Evolutionary conservation across 2,797 vertebrate genomes (phyloP), one percentile per base, ranked within the genome.

Genomic region (Tokudaia muenninki): DNA sequence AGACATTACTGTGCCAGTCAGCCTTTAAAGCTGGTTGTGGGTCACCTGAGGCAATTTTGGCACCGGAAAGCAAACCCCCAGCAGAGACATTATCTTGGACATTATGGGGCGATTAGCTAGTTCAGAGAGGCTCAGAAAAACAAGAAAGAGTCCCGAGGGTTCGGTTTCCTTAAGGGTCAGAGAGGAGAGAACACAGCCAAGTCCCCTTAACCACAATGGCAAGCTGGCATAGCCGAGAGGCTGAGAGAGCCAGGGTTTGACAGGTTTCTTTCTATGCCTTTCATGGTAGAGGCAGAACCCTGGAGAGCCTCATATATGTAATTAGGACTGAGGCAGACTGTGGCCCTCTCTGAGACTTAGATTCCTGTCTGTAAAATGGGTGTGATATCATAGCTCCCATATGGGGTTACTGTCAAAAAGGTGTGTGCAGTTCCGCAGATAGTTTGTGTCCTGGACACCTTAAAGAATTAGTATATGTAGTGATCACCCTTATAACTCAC

Each of bases 301-400:
- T 17, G 44, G 57, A 91, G 70, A 31, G 26, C 37, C 4, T 67
- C 41, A 17, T 72, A 31, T 22, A 13, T 70, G 74, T 44, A 82
- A 81, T 84, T 82, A 70, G n/a, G 37, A 22, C 1, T 57, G 65
- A 37, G 31, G 14, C 57, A 65, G 8, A 67, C 37, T 70, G 63
- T 74, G 70, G 90, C 79, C 63, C 19, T 94, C 52, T 8, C 26
- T 29, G 82, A 91, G 29, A 65, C 81, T 87, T 67, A 44, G 41
- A 57, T 91, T 96, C 13, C 57, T 72, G 50, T 82, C 89, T 94
- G 52, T 65, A 44, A 91, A 91, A 83, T 77, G 91, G 63, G 57
- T 41, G 2, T 41, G 57, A 34, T 1, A 52, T 77, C 22, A 16
- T 1, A 63, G 63, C 34, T 75, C 7, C 63, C n/a, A 61, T 59